Evolutionary conservation across 2,797 vertebrate genomes (phyloP), one percentile per base, ranked within the genome.

Genomic region (Melanotaenia parkinsoni): DNA sequence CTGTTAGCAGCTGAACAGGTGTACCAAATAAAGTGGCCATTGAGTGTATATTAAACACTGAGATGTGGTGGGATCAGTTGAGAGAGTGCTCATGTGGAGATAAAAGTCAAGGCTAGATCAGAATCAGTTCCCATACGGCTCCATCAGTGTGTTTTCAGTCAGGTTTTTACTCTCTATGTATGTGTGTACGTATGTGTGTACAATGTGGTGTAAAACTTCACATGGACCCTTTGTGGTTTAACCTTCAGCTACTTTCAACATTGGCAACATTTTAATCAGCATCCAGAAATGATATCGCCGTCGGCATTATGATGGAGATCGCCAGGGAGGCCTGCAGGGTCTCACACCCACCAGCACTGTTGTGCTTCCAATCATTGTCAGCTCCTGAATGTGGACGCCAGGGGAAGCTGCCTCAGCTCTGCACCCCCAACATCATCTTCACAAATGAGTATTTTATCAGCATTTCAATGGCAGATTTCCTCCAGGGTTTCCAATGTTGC

Each of bases 211-310:
- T 70, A 67, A 59, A 84, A 77, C 86, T 86, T 89, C 83, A 85
- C 73, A 63, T 1, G 4, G 56, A 75, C 58, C 82, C 85, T 91
- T 86, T 76, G 81, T 80, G 87, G 85, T 89, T 87, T 90, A 89
- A 93, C 91, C 93, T 93, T 95, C 90, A 90, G 82, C 84, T 91
- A 78, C 81, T 87, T 89, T 90, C 82, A 91, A 90, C 87, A 79
- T 82, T 54, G 63, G 67, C 78, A 84, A 91, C 81, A 86, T 93
- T 93, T 93, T 91, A 95, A 93, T 93, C 88, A 92, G 71, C 73
- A 63, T 82, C 84, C 84, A 91, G 82, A 85, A 89, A 90, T 64
- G 85, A 88, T 82, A 61, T 72, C 53, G 82, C 81, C 68, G 54
- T 61, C 74, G 74, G 82, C 89, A 86, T 89, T 86, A 89, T 82